Percentiles rank a stretch among this genome's conserved stretches.
phyloP scores from a whole-genome alignment of 2,113 vertebrate species.

The Prionailurus bengalensis region DNA sequence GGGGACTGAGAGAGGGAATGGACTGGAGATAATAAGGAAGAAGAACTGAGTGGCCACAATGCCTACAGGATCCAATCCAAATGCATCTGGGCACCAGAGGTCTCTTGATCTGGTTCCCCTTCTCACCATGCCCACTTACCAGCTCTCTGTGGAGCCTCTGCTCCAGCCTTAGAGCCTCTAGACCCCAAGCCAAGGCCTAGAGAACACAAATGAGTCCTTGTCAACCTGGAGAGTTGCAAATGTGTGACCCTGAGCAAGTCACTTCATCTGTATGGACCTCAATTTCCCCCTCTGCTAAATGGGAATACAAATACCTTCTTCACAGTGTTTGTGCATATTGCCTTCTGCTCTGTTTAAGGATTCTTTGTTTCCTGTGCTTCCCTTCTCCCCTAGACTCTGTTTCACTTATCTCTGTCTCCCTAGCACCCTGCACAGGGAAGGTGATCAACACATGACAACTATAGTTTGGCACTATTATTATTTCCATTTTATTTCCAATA shows the following conservation, averaged over 20 bases:
- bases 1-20: background rate
- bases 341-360: background rate
- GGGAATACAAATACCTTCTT: background rate
- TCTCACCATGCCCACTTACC: background rate
- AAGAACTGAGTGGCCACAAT: background rate
- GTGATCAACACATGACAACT: background rate
- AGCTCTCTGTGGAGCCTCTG: background rate
- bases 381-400: background rate
- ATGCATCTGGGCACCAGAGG: background rate
- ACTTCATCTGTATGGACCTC: background rate
- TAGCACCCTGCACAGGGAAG: background rate
- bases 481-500: background rate
- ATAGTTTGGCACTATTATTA: background rate
- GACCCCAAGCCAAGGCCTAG: background rate
- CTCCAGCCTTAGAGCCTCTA: background rate
- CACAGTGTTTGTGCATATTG: background rate
- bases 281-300: background rate
- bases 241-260: background rate
- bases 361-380: background rate
- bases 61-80: background rate
- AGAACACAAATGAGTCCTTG: background rate
- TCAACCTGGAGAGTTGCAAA: background rate
- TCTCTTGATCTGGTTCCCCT: background rate
- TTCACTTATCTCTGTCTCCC: background rate
- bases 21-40: background rate